Evolutionary conservation across 1,140 invertebrate species (phyloP), one percentile per base, ranked within the genome.

Genomic region (Meloidogyne chitwoodi): DNA sequence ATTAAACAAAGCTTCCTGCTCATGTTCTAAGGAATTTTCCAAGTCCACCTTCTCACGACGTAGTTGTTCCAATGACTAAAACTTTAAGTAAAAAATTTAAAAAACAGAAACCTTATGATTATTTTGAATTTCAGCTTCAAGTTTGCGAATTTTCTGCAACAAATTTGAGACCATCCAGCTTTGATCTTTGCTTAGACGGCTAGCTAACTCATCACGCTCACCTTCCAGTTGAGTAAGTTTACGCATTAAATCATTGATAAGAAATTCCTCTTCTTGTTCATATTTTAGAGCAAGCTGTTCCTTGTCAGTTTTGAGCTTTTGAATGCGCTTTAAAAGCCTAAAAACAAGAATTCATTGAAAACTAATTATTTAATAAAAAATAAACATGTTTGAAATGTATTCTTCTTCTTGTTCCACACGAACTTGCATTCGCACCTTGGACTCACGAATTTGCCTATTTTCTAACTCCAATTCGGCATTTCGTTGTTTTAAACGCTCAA

Each of bases 251-350:
- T 78, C 77, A 27, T 78, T 78, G 26, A 68, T 78, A 24, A 78
- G 77, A 29, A 80, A 78, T 61, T 78, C 77, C 66, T 78, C 77
- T 69, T 78, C 77, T 22, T 78, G 77, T 29, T 78, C 77, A 27
- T 78, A 78, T 38, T 78, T 78, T 11, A 78, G 68, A 1, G 77
- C 77, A 38, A 78, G 48, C 16, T 65, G 68, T 31, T 78, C 77
- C 29, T 78, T 78, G 56, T 78, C 77, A n/a, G 75, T 78, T 68
- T 78, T 78, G 41, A 78, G 78, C 44, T 78, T 78, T 27, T 78
- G 77, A 44, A 78, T 78, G 64, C 77, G 77, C 26, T 74, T 76
- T 22, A 76, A 14, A n/a, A 77, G 56, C 66, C 38, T 67, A 48
- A 75, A 68, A 24, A n/a, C 31, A 63, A 24, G 34, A 12, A 77